Conservation (phyloP, 2,888 invertebrate genomes). For the Pachydiplax longipennis region DNA sequence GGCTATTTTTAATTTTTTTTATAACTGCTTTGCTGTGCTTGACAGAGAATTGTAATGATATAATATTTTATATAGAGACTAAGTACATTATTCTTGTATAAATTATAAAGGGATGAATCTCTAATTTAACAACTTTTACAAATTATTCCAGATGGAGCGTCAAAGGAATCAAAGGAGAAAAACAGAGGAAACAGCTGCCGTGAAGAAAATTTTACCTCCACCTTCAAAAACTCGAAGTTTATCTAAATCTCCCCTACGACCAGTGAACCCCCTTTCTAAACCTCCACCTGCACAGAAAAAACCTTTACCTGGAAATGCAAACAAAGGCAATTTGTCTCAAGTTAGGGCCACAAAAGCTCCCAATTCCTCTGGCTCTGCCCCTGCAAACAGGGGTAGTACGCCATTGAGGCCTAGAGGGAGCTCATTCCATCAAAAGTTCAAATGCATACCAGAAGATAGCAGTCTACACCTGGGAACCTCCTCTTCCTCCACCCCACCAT, state of each 20-base stretch:
- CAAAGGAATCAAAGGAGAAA: conserved; percentile 27
- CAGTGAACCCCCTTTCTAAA: conserved; percentile 5
- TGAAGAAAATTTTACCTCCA: background rate
- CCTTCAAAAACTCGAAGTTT: background rate
- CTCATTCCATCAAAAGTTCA: conserved; percentile 21
- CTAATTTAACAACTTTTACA: background rate
- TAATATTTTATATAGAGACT: too few relatives aligned
- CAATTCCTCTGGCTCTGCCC: background rate
- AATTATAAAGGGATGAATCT: too few relatives aligned
- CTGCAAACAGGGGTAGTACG: conserved; percentile 2
- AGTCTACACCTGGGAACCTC: conserved; percentile 32
- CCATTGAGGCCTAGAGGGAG: conserved; percentile 5
- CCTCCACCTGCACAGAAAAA: conserved; percentile 13
- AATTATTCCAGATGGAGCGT: conserved; percentile 11
- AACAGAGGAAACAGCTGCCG: background rate
- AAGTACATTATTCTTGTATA: too few relatives aligned
- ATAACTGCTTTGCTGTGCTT: too few relatives aligned
- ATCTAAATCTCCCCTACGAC: background rate
- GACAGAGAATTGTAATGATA: too few relatives aligned
- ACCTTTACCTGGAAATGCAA: background rate
- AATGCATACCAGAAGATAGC: conserved; percentile 34
- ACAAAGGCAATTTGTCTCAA: background rate
- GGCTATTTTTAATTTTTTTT: too few relatives aligned
- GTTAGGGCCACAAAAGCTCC: background rate
- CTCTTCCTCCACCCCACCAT: conserved; percentile 29